phyloP scores from a whole-genome alignment of 2,797 vertebrate genomes.

The Tokudaia muenninki region DNA sequence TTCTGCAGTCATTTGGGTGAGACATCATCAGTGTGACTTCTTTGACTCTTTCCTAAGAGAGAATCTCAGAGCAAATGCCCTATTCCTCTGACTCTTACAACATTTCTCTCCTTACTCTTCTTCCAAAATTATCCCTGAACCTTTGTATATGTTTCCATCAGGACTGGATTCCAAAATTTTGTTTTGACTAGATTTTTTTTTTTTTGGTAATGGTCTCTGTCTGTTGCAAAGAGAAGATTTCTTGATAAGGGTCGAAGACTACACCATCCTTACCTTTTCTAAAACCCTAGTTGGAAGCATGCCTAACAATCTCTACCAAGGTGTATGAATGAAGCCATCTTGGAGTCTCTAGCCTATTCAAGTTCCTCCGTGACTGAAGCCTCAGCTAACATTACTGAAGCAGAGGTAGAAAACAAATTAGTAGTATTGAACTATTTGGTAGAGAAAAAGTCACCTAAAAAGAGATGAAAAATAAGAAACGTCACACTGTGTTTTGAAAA shows the following conservation, averaged over 20 bases:
- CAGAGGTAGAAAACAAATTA: not conserved
- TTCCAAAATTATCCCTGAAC: not conserved
- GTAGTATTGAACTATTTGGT: not conserved
- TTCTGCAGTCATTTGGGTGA: not conserved
- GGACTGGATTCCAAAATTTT: not conserved
- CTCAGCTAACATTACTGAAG: not conserved
- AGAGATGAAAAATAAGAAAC: slow-evolving; percentile 33
- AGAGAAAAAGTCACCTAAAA: slow-evolving; percentile 22
- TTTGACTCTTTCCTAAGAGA: not conserved
- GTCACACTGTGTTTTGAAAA: not conserved
- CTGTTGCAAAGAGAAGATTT: not conserved
- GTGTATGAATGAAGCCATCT: not conserved
- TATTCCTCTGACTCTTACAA: not conserved
- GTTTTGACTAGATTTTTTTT: not conserved
- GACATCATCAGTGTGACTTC: not conserved
- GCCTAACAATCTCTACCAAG: not conserved
- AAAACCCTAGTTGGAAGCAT: not conserved
- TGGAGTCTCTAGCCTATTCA: not conserved
- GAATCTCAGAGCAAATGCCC: not conserved
- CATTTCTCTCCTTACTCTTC: not conserved
- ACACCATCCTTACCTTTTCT: not conserved
- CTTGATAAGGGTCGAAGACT: not conserved
- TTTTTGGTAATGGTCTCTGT: not conserved
- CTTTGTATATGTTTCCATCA: not conserved
- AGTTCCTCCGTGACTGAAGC: not conserved